Percentiles rank a stretch among this genome's conserved stretches.
phyloP scores from a whole-genome alignment of 2,888 invertebrate species.

The Drepana falcataria region DNA sequence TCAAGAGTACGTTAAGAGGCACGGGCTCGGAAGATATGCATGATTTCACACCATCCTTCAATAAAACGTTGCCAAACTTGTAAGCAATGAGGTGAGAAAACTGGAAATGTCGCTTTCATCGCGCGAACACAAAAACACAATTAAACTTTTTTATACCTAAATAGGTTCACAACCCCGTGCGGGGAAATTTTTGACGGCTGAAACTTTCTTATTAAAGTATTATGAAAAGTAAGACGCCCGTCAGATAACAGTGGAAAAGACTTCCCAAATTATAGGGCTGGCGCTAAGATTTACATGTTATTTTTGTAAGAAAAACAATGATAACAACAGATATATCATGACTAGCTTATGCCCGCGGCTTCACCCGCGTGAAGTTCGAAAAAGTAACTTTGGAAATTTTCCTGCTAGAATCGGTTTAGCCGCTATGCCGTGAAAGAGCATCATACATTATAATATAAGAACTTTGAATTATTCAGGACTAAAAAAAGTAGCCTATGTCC shows the following conservation, averaged over 20 bases:
- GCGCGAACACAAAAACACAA: slow-evolving; percentile 35
- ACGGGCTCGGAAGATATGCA: neutral
- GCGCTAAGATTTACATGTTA: neutral
- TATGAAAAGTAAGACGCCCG: slow-evolving; percentile 44
- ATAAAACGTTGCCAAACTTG: neutral
- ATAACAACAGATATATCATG: no score
- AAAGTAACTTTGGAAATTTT: no score
- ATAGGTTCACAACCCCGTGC: slow-evolving; percentile 16
- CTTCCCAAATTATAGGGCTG: slow-evolving; percentile 15
- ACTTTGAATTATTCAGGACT: no score
- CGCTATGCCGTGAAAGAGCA: no score
- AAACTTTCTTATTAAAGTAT: slow-evolving; percentile 65
- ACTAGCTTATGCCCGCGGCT: no score
- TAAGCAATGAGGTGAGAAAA: slow-evolving; percentile 11
- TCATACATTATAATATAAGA: no score
- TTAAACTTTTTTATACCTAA: slow-evolving; percentile 37
- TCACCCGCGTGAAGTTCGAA: no score
- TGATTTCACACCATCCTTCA: neutral
- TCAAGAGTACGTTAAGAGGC: no score
- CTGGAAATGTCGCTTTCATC: slow-evolving; percentile 20
- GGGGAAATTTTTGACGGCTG: slow-evolving; percentile 37
- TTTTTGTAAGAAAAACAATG: no score
- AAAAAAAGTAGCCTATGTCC: no score
- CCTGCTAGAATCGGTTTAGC: no score
- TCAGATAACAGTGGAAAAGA: slow-evolving; percentile 27